Percentiles rank a stretch among this genome's conserved stretches.
Evolutionary conservation across 1,140 invertebrate species (phyloP).

Genomic region (Lasaia peninsularis): DNA sequence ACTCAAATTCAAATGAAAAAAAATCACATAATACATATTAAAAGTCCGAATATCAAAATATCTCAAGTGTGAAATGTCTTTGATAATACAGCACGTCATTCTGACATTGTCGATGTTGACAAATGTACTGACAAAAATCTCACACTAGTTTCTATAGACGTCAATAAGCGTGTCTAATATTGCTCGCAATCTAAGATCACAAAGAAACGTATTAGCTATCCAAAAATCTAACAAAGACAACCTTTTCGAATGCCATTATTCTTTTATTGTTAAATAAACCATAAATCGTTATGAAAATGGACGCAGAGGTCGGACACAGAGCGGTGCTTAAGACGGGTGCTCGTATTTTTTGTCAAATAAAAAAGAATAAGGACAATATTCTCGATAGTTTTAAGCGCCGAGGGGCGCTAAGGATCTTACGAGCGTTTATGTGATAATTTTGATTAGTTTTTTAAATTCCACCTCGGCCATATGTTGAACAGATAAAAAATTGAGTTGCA

Average conservation of each 20-base stretch:
- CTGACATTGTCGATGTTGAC: background rate
- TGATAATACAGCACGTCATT: background rate
- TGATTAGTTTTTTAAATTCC: background rate
- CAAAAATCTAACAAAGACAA: constrained; percentile 36
- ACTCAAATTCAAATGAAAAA: too few relatives aligned
- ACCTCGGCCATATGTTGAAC: background rate
- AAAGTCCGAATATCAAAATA: background rate
- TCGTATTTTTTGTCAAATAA: constrained; percentile 43
- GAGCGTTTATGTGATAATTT: constrained; percentile 55
- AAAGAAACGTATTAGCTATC: constrained; percentile 44
- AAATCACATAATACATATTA: too few relatives aligned
- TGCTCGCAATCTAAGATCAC: constrained; percentile 44
- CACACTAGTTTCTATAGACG: constrained; percentile 26
- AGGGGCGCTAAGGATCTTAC: constrained; percentile 49
- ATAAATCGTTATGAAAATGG: constrained; percentile 73
- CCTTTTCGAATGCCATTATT: constrained; percentile 47
- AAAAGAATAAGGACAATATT: constrained; percentile 50
- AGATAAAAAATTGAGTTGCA: constrained; percentile 6
- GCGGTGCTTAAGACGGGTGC: constrained; percentile 54
- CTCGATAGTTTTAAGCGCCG: constrained; percentile 55
- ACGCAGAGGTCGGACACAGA: constrained; percentile 54
- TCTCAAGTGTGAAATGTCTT: constrained; percentile 1
- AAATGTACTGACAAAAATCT: constrained; percentile 7
- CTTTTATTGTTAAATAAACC: constrained; percentile 74
- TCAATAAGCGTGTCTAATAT: constrained; percentile 61